A percentile compares a stretch with the other conserved stretches of the same genome.
Conservation (phyloP, 2,797 vertebrate genomes). For the Melanotaenia nigrans region DNA sequence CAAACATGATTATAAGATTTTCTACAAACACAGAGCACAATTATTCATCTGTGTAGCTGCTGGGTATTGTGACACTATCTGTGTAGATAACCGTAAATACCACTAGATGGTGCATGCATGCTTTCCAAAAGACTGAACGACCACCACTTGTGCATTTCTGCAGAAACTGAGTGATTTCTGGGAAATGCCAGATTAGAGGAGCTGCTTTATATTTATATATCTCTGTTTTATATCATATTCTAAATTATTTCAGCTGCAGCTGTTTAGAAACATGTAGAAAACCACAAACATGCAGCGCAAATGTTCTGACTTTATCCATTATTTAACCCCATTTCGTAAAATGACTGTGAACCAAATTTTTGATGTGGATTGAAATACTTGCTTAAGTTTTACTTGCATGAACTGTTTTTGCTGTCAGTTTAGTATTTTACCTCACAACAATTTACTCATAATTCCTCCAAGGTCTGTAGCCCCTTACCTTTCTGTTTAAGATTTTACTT, state of each 20-base stretch:
- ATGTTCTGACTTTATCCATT: background rate
- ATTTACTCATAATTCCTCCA: background rate
- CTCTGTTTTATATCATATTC: background rate
- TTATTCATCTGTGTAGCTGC: background rate
- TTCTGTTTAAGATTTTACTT: background rate
- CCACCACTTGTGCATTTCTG: background rate
- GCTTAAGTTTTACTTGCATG: background rate
- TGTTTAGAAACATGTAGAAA: background rate
- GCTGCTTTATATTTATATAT: background rate
- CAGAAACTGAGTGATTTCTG: background rate
- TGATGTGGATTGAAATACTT: background rate
- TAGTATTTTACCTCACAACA: background rate
- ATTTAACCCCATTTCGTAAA: background rate
- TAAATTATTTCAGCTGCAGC: background rate
- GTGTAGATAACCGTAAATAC: background rate
- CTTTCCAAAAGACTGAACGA: conserved; percentile 20
- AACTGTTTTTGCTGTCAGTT: background rate
- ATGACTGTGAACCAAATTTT: background rate
- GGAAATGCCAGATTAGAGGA: background rate
- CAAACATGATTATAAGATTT: background rate
- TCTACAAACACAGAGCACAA: background rate
- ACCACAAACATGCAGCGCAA: background rate
- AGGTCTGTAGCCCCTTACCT: background rate
- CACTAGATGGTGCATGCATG: conserved; percentile 62
- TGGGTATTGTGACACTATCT: background rate